Evolutionary conservation across 2,113 vertebrate genomes (phyloP), one percentile per base, ranked within the genome.

Genomic region (Paradoxurus hermaphroditus): DNA sequence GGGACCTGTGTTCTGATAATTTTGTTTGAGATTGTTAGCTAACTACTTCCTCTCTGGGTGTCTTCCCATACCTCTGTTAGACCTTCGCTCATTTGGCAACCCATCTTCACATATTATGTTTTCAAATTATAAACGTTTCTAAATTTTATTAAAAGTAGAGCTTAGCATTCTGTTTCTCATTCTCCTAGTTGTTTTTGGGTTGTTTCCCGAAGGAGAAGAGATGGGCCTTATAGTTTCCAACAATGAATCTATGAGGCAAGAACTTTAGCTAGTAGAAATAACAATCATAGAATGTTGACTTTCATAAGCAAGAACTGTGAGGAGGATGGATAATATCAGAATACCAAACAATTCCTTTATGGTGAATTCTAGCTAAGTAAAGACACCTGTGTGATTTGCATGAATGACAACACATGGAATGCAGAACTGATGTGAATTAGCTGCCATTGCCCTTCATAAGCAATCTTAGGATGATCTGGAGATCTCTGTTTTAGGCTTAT

Each of bases 321-420:
- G 70, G 63, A 92, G 79, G 93, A 84, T 81, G 73, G 70, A 90
- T 94, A 88, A 84, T 68, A 90, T 79, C 63, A 95, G 65, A 96
- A 92, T 90, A 41, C 65, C 53, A 94, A 89, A 84, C 27, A 63
- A 36, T 81, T 95, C 83, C 78, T 97, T 95, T 92, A 81, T 88
- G 90, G 87, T 90, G 25, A 87, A 88, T 90, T 97, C 85, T 85
- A 93, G 62, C 36, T 97, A 96, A 96, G 49, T 94, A 46, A 97
- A 94, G 94, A 96, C 87, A 96, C 87, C 85, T 93, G 92, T n/a
- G 1, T 70, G 75, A 67, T 85, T 34, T 23, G 49, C 86, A 67
- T 78, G 95, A 77, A 7, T 46, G 92, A 72, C 75, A 34, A 16
- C 70, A 72, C 25, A 1, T 34, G 90, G 90, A 88, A 92, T 14